Evolutionary conservation across 2,797 vertebrate genomes (phyloP).

Genomic region (Helarctos malayanus): DNA sequence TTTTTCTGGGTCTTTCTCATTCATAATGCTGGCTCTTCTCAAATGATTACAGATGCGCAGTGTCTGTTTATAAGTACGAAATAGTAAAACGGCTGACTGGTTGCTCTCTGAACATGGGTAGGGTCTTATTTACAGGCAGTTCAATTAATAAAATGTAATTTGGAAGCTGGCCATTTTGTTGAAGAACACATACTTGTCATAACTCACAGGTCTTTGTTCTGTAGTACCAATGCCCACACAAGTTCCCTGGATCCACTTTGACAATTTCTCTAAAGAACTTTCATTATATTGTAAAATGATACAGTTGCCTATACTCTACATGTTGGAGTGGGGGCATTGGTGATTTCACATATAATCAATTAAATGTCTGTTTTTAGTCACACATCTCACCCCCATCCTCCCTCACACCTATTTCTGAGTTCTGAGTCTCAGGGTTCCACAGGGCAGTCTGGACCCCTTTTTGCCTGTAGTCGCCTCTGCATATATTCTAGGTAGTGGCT

Average conservation of each 20-base stretch:
- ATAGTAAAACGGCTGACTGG: background rate
- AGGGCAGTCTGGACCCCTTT: background rate
- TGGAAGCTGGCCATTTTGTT: background rate
- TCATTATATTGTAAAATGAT: background rate
- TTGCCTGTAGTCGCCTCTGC: background rate
- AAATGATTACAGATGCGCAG: background rate
- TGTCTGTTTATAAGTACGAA: slow-evolving; percentile 30
- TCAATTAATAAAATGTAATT: background rate
- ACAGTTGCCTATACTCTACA: background rate
- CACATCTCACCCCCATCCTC: background rate
- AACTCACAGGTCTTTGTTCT: background rate
- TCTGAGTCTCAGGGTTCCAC: background rate
- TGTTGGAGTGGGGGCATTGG: background rate
- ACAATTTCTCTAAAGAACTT: background rate
- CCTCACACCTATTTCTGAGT: background rate
- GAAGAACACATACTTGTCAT: background rate
- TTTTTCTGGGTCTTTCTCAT: slow-evolving; percentile 22
- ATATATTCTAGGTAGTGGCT: background rate
- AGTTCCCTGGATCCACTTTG: background rate
- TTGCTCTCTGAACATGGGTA: background rate
- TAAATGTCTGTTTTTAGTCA: background rate
- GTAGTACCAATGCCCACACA: background rate
- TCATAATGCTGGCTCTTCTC: background rate
- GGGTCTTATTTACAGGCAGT: background rate
- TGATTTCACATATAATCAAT: background rate